Base-by-base conservation (phyloP, 1,140 invertebrate genomes). In the Drosophila navojoa region DNA sequence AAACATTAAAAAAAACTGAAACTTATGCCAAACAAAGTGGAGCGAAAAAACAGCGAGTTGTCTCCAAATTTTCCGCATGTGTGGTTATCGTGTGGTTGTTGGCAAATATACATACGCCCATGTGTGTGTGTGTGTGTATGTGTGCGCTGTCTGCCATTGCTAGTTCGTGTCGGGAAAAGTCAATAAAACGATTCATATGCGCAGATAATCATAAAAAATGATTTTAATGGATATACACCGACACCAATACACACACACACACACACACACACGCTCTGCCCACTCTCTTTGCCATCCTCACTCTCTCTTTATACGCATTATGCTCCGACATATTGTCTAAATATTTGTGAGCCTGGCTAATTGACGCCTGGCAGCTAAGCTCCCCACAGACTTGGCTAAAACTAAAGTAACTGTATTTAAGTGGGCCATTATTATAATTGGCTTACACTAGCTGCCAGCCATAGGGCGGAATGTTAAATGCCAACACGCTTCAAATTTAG, bases 101-200 rank as follows among this genome's bases (percentile, higher is more conserved):
- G 49, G 11, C 35, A 35, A 25, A 6, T 16, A 4, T 27, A 10
- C 22, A 32, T 32, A 32, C 10, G 6, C 9, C 32, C 10, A 9
- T 32, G 7, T 9, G 9, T 9, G 32, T 9, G 11, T 40, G n/a
- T 10, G 13, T 50, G 19, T 13, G 6, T 15, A 5, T 50, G 19
- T 13, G 6, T 49, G 58, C 25, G 44, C 1, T 15, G 1, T n/a
- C 6, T 1, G 44, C 11, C 45, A 32, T 45, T 62, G 50, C n/a
- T 60, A 72, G 58, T 72, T 45, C 57, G 55, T 29, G 53, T 15
- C 61, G 50, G 45, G 45, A 42, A 35, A 16, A 64, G 76, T 70
- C 80, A 82, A 84, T 82, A 82, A 82, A 82, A 79, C 80, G 80
- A 82, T 84, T 58, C 80, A 79, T 67, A 82, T 82, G 76, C 71